Evolutionary conservation across 2,888 invertebrate genomes (phyloP).

Genomic region (Podotricha telesiphe): DNA sequence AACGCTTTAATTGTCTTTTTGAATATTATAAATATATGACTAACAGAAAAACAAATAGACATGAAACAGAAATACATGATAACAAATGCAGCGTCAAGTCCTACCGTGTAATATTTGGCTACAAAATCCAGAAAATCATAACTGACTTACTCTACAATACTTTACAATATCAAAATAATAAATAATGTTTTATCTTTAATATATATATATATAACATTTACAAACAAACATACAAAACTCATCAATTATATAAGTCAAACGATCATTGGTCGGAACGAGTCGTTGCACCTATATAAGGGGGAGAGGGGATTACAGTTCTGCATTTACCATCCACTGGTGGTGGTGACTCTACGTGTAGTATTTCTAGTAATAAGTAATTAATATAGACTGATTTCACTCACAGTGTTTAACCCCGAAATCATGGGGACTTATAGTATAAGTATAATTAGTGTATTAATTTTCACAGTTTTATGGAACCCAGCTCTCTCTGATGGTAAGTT

Average conservation of each 20-base stretch:
- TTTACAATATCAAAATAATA: too few relatives aligned
- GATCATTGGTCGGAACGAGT: slow-evolving; percentile 44
- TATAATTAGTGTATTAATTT: slow-evolving; percentile 68
- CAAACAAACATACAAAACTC: slow-evolving; percentile 11
- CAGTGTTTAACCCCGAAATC: slow-evolving; percentile 57
- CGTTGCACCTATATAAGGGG: slow-evolving; percentile 65
- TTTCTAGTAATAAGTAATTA: slow-evolving; percentile 60
- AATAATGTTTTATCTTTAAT: too few relatives aligned
- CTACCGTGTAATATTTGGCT: too few relatives aligned
- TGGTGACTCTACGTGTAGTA: slow-evolving; percentile 63
- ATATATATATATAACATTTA: background rate
- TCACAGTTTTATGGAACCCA: slow-evolving; percentile 77
- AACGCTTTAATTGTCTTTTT: too few relatives aligned
- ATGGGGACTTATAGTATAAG: slow-evolving; percentile 75
- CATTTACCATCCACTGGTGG: slow-evolving; percentile 70
- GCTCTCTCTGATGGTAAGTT: slow-evolving; percentile 67
- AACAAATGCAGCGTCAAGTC: too few relatives aligned
- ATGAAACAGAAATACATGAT: too few relatives aligned
- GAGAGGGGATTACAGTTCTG: slow-evolving; percentile 47
- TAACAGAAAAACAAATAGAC: too few relatives aligned
- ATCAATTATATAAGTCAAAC: slow-evolving; percentile 32
- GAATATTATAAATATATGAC: too few relatives aligned
- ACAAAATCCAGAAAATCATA: too few relatives aligned
- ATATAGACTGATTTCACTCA: slow-evolving; percentile 62
- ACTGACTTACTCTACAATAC: too few relatives aligned